phyloP scores from a whole-genome alignment of 2,888 invertebrate species.

The Himalopsyche japonica region DNA sequence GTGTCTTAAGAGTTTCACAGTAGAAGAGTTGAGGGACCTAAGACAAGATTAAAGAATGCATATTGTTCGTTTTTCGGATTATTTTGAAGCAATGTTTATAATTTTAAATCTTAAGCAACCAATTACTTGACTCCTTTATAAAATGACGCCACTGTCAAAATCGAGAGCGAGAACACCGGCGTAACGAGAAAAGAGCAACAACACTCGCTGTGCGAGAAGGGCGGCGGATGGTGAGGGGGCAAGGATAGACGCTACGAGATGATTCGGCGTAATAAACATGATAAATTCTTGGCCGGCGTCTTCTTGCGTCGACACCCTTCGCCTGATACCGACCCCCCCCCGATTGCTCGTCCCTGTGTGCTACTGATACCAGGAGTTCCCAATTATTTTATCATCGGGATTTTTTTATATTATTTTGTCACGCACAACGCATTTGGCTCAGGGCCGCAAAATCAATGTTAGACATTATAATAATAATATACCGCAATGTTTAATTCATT shows the following conservation, averaged over 20 bases:
- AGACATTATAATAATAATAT: too few relatives aligned
- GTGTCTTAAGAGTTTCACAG: too few relatives aligned
- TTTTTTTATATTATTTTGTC: too few relatives aligned
- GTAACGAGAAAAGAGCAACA: slow-evolving; percentile 42
- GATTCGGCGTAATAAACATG: slow-evolving; percentile 41
- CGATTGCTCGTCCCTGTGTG: not conserved
- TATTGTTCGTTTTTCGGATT: too few relatives aligned
- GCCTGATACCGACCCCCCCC: not conserved
- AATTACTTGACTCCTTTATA: too few relatives aligned
- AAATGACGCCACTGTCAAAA: not conserved
- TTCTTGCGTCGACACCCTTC: not conserved
- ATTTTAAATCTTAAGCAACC: too few relatives aligned
- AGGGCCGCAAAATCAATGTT: too few relatives aligned
- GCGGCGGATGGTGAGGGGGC: not conserved
- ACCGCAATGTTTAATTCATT: too few relatives aligned
- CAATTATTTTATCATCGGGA: not conserved
- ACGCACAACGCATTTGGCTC: too few relatives aligned
- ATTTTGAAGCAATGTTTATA: too few relatives aligned
- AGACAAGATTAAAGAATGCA: too few relatives aligned
- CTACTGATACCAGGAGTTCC: not conserved
- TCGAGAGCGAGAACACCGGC: slow-evolving; percentile 16
- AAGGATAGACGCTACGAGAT: slow-evolving; percentile 30
- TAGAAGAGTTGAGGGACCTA: too few relatives aligned
- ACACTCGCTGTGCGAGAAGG: not conserved
- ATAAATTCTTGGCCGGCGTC: slow-evolving; percentile 34